Evolutionary conservation across 2,113 vertebrate species (phyloP).

Genomic region (Macrotus californicus): DNA sequence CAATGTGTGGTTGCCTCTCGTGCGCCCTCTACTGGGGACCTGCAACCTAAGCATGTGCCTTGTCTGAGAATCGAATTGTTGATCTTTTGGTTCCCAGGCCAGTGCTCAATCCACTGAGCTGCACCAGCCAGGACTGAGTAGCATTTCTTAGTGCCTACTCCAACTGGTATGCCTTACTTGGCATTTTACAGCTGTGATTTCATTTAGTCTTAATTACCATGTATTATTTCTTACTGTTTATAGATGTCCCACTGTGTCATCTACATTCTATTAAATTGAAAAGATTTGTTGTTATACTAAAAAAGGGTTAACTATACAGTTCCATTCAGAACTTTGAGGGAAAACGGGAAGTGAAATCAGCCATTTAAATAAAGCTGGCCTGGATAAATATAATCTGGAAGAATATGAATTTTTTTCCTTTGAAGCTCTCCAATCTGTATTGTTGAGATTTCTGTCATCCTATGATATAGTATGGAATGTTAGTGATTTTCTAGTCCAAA

Average conservation of each 20-base stretch:
- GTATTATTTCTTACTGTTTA: background rate
- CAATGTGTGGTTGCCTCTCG: too few relatives aligned
- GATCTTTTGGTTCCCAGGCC: too few relatives aligned
- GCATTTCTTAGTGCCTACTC: background rate
- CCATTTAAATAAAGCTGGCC: conserved; percentile 4
- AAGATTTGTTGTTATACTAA: background rate
- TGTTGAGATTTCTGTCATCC: background rate
- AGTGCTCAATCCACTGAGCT: too few relatives aligned
- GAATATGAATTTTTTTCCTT: background rate
- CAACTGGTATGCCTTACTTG: background rate
- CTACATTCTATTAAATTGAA: conserved; percentile 23
- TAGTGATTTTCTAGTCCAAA: background rate
- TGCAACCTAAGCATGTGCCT: too few relatives aligned
- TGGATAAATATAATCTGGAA: conserved; percentile 10
- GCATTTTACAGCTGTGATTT: conserved; percentile 33
- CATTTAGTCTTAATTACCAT: background rate
- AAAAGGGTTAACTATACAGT: background rate
- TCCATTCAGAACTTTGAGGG: background rate
- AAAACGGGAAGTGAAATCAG: background rate
- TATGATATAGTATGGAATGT: background rate
- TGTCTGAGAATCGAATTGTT: too few relatives aligned
- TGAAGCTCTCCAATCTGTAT: background rate
- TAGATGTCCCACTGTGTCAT: background rate
- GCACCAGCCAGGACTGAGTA: background rate
- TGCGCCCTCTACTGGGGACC: too few relatives aligned